Evolutionary conservation across 2,113 vertebrate species (phyloP), one percentile per base, ranked within the genome.

Genomic region (Triplophysa tibetana): DNA sequence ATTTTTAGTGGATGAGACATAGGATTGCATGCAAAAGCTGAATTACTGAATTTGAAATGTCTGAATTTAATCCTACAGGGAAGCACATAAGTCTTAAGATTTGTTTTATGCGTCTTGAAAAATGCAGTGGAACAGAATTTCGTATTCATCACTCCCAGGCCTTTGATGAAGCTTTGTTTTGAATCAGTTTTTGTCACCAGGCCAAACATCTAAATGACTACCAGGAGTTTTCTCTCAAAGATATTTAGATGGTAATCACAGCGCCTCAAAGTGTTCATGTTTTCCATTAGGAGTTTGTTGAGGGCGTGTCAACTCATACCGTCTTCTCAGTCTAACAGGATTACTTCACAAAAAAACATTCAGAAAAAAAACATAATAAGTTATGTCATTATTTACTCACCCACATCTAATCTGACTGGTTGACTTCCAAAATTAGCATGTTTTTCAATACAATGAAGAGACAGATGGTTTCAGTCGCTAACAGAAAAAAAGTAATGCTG

Each of bases 231-330:
- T 54, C 75, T 67, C 81, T 85, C 82, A 82, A 63, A 89, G 85
- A 85, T 82, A 77, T 87, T 82, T 83, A 77, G 81, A 78, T 61
- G 62, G 45, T 81, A 81, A 83, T 82, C 74, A 82, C 80, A 70
- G 62, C 54, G 17, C n/a, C 21, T 52, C 80, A 75, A 77, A 82
- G 79, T 68, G 62, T 80, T 86, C 52, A 80, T 84, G 84, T 85
- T 85, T 79, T 60, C 50, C 82, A 80, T 58, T 70, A 84, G 62
- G 69, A 78, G 24, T 75, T 75, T 66, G 68, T 61, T 33, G 61
- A 78, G 62, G 60, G 58, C 29, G 10, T 54, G 41, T 60, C 24
- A 21, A 63, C 52, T 72, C 19, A 0, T 38, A 19, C n/a, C 26
- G 14, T 72, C 26, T 26, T 41, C 17, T 21, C 17, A 26, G 8